These are phyloP conservation scores for Rhamnusium bicolor DNA, from an alignment of 2,888 invertebrate species.

Conservation along the genomic window DNA sequence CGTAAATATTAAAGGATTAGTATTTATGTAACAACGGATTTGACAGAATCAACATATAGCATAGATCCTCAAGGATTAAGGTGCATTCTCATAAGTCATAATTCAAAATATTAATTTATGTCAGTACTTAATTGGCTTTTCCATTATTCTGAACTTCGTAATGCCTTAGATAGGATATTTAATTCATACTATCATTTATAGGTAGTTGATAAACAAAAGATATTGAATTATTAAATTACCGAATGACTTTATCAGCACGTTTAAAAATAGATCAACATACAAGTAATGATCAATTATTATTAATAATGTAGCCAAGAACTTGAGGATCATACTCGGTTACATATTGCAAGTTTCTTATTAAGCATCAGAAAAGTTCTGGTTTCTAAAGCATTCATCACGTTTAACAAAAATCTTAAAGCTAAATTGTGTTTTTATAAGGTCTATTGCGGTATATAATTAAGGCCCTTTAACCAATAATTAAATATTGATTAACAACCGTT, in stretches of 20 bases:
- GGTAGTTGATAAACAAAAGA: not conserved
- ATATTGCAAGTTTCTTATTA: too few relatives aligned
- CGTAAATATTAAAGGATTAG: not conserved
- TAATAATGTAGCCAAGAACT: too few relatives aligned
- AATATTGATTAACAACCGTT: slow-evolving; percentile 7
- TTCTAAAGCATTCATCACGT: too few relatives aligned
- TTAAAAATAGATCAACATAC: too few relatives aligned
- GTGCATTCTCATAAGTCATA: too few relatives aligned
- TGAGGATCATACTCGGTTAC: too few relatives aligned
- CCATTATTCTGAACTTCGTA: not conserved
- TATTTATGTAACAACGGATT: not conserved
- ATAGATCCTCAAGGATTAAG: not conserved
- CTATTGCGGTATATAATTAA: slow-evolving; percentile 3
- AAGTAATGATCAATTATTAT: too few relatives aligned
- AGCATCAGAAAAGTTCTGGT: too few relatives aligned
- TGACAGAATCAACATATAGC: not conserved
- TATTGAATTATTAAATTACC: too few relatives aligned
- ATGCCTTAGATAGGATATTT: not conserved
- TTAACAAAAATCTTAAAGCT: not conserved
- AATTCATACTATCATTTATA: not conserved
- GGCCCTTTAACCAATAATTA: not conserved
- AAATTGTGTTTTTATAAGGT: not conserved
- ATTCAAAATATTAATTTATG: too few relatives aligned
- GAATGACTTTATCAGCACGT: too few relatives aligned
- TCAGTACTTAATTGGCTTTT: too few relatives aligned